Percentiles rank a stretch among this genome's conserved stretches.
Conservation (phyloP, 2,888 invertebrate species). For the Sminthurides aquaticus region DNA sequence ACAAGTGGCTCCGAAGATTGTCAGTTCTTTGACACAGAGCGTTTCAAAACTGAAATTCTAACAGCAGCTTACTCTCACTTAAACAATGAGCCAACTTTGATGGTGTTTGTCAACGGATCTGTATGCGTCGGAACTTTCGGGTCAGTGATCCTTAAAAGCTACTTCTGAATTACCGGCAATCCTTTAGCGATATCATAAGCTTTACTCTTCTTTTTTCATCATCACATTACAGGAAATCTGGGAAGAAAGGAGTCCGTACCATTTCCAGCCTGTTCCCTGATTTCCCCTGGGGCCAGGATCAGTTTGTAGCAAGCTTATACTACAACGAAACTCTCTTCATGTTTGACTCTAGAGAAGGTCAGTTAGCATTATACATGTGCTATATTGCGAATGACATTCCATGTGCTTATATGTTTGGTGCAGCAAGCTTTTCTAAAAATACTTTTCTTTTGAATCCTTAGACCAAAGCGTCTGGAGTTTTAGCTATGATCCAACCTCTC, state of each 20-base stretch:
- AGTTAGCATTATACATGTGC: too few species aligned
- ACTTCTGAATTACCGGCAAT: too few species aligned
- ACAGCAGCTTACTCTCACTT: background rate
- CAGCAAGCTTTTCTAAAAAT: too few species aligned
- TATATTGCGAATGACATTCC: too few species aligned
- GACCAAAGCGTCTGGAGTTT: background rate
- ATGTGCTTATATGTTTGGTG: too few species aligned
- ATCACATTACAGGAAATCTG: background rate
- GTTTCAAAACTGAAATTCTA: background rate
- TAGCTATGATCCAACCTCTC: background rate
- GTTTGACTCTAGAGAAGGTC: background rate
- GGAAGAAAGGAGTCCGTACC: background rate
- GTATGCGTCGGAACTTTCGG: background rate
- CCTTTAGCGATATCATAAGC: too few species aligned
- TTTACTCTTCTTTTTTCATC: too few species aligned
- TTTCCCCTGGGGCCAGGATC: background rate
- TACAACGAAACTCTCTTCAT: background rate
- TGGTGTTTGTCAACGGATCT: background rate
- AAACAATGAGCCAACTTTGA: background rate
- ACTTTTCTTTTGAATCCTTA: too few species aligned
- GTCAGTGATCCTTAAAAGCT: background rate
- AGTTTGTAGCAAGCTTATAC: background rate
- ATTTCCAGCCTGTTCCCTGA: constrained; percentile 1
- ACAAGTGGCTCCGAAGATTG: too few species aligned
- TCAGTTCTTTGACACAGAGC: background rate